Evolutionary conservation across 1,140 invertebrate genomes (phyloP).

Genomic region (Bombus pascuorum): DNA sequence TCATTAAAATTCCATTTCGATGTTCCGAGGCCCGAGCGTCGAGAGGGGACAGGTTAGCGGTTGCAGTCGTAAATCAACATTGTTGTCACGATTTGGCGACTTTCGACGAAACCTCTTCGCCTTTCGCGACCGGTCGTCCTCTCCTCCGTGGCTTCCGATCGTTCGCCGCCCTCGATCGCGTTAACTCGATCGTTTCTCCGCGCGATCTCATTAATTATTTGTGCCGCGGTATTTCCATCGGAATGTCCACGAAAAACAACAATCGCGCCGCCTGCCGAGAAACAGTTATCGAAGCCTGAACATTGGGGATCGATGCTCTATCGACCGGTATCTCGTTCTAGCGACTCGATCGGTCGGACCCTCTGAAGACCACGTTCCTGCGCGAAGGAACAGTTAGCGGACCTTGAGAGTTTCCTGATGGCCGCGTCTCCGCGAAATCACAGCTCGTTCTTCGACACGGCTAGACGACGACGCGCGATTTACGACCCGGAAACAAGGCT

Average conservation of each 20-base stretch:
- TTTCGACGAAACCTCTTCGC: neutral
- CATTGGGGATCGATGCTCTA: too few species aligned
- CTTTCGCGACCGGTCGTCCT: neutral
- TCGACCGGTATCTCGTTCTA: too few species aligned
- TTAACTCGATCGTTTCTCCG: neutral
- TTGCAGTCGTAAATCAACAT: constrained; percentile 16
- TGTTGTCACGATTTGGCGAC: neutral
- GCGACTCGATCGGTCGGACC: too few species aligned
- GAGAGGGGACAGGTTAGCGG: neutral
- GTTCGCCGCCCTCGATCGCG: neutral
- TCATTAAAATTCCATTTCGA: constrained; percentile 46
- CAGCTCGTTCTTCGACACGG: constrained; percentile 2
- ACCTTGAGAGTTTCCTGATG: constrained; percentile 10
- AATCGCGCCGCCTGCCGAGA: too few species aligned
- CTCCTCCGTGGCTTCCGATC: neutral
- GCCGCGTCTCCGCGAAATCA: neutral
- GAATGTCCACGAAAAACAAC: too few species aligned
- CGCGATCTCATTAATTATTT: too few species aligned
- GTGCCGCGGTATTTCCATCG: too few species aligned
- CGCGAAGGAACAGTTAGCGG: constrained; percentile 28
- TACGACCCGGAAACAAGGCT: constrained; percentile 12
- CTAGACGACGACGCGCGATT: constrained; percentile 1
- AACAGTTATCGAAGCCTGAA: too few species aligned
- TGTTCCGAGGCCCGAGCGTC: neutral
- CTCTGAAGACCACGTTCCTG: neutral